Percentiles rank a stretch among this genome's conserved stretches.
These are phyloP conservation scores for Rhea pennata DNA, from an alignment of 2,113 vertebrate species.

Conservation along the genomic window DNA sequence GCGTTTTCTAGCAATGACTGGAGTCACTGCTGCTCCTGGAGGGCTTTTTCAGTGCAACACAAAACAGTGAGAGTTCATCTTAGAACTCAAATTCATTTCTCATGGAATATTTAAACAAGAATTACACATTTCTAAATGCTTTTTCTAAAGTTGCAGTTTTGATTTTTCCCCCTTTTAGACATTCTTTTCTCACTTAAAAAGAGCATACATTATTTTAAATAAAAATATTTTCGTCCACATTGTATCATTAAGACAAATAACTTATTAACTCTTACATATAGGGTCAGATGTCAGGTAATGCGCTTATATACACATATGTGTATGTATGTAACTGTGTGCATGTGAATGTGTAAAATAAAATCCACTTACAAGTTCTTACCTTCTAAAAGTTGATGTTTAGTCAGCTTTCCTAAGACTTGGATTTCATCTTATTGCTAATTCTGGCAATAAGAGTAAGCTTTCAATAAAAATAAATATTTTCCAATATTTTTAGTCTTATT, in stretches of 20 bases:
- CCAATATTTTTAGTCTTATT: background rate
- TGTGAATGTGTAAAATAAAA: background rate
- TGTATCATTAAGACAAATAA: background rate
- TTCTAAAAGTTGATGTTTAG: background rate
- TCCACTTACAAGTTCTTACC: background rate
- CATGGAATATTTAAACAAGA: background rate
- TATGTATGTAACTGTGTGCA: background rate
- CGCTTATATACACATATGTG: background rate
- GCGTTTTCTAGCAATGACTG: background rate
- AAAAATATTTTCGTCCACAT: fast-evolving
- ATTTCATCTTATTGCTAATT: background rate
- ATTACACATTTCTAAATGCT: background rate
- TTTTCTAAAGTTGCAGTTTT: background rate
- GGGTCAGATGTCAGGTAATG: background rate
- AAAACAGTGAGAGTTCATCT: background rate
- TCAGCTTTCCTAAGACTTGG: background rate
- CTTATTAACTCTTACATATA: background rate
- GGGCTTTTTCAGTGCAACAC: background rate
- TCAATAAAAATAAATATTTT: too few relatives aligned
- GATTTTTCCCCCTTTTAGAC: background rate
- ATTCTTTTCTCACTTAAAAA: background rate
- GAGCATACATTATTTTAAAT: background rate
- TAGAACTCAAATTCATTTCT: background rate
- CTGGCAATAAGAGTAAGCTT: background rate
- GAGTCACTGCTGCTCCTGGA: background rate